Base-by-base conservation (phyloP, 2,797 vertebrate species). In the Lycodopsis pacificus region DNA sequence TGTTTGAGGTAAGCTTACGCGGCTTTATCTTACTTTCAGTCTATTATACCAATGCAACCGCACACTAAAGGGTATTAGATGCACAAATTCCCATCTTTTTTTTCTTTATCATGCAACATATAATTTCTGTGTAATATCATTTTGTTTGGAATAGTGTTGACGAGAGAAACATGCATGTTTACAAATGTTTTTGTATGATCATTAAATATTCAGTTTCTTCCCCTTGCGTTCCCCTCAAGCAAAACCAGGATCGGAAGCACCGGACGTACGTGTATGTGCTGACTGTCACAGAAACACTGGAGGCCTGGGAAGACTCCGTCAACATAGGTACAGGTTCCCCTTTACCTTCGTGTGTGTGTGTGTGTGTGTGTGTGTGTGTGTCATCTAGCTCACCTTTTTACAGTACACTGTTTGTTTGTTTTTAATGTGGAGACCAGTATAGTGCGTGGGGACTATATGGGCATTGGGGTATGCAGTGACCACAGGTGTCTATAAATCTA, bases 161-260 rank as follows among this genome's bases (percentile, higher is more conserved):
- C 42, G 32, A 20, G 44, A 14, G 11, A 32, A 20, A 48, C 17
- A 19, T 64, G 2, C 9, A 10, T 20, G 42, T 36, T 15, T 20
- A 20, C 46, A 34, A 14, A 2, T 67, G 4, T 8, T 56, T 13
- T 56, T 48, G 7, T 25, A 15, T 69, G 13, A 40, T 42, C 5
- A n/a, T n/a, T 42, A 25, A 63, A 71, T 58, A 11, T 34, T 81
- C 25, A 54, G 20, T 20, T 22, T 44, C 22, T 15, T 87, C 32
- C 66, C 48, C 25, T 36, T 90, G 32, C 81, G 14, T 5, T 69
- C 27, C 58, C 67, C 9, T 73, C 22, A 94, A 99, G 97, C 97
- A 99, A 96, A 99, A 99, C 92, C 97, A 99, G 93, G 98, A 99
- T 81, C 95, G 98, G 88, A 99, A 99, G 91, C 97, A 99, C 85